A percentile compares a stretch with the other conserved stretches of the same genome.
Evolutionary conservation across 2,888 invertebrate genomes (phyloP).

Genomic region (Pollenia griseotomentosa): DNA sequence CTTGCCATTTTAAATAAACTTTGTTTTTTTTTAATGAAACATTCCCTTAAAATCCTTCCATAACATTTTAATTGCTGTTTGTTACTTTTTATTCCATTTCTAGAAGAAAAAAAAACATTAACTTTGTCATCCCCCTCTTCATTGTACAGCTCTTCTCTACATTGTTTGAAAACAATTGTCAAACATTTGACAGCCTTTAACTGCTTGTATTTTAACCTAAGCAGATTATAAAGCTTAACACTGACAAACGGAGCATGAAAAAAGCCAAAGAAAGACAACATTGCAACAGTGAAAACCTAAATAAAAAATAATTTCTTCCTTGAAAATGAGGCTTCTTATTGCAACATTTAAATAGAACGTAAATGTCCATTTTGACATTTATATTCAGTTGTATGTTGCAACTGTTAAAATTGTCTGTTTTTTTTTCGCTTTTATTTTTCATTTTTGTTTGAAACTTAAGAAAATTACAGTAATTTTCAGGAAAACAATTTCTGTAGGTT

Average conservation of each 20-base stretch:
- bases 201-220: slow-evolving; percentile 66
- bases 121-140: neutral
- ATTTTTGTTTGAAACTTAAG: slow-evolving; percentile 36
- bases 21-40: neutral
- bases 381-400: slow-evolving; percentile 27
- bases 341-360: slow-evolving; percentile 43
- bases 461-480: slow-evolving; percentile 65
- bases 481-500: slow-evolving; percentile 26
- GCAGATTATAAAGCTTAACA: slow-evolving; percentile 69
- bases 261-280: neutral
- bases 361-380: slow-evolving; percentile 67
- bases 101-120: neutral
- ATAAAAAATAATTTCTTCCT: neutral
- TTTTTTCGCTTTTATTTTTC: slow-evolving; percentile 7
- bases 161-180: slow-evolving; percentile 61
- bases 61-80: slow-evolving; percentile 48
- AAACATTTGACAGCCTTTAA: slow-evolving; percentile 68
- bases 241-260: slow-evolving; percentile 32
- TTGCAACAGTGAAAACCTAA: neutral
- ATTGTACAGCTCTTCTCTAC: neutral
- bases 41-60: neutral
- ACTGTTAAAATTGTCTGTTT: slow-evolving; percentile 41
- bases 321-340: slow-evolving; percentile 38
- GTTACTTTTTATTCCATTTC: neutral
- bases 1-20: neutral